Evolutionary conservation across 1,140 invertebrate genomes (phyloP), one percentile per base, ranked within the genome.

Genomic region (Venturia canescens): DNA sequence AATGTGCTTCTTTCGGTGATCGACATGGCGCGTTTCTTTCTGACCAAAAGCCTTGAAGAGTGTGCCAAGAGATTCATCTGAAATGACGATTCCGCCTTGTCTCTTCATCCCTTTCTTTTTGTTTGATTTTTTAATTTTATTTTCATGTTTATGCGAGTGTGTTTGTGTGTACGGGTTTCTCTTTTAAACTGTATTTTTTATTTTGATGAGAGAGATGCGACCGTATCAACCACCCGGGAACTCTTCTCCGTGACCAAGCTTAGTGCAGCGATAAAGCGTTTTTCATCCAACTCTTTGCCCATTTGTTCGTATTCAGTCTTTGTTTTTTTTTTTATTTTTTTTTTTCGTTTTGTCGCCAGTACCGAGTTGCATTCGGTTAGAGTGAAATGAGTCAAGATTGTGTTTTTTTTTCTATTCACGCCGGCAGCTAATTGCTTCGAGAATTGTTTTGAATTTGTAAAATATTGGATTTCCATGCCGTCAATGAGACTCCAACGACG

Each of bases 31-130:
- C 7, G 53, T 66, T 79, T 81, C 70, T 78, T 83, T 80, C 50
- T 69, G 82, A 29, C 79, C 82, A 44, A 78, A 82, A 31, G 26
- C 66, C 66, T 69, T 48, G 79, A 83, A 75, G 31, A 27, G 38
- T 9, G 60, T 74, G 0, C 60, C 79, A 53, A 78, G 23, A 66
- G 85, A 84, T 80, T 89, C 83, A 91, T 87, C 89, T 91, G 89
- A 88, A 92, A 91, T 87, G 85, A 74, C 84, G 86, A 86, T 82
- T 84, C 81, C 75, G 38, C 80, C 50, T 76, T 76, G 80, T 83
- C 77, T 80, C 67, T 57, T 53, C 72, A 78, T 44, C 38, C 38
- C 13, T 44, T 44, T n/a, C 82, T 48, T 6, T 48, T 48, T 48
- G 6, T 48, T 48, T 57, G 18, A 16, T 74, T 53, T 53, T 29